Evolutionary conservation across 1,140 invertebrate species (phyloP).

Genomic region (Pogonus chalceus): DNA sequence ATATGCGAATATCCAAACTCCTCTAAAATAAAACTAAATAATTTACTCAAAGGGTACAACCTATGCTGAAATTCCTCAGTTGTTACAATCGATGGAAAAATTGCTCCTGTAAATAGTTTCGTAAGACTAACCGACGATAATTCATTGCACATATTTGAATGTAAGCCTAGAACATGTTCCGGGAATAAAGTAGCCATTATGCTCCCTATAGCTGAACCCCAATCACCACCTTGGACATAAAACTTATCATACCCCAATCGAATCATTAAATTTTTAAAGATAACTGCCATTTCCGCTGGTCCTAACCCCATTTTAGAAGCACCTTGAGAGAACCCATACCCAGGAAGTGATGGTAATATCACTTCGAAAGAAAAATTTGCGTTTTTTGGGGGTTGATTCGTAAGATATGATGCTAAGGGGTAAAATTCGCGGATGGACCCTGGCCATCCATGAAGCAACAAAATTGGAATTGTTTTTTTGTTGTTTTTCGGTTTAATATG

Average conservation of each 20-base stretch:
- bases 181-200: slow-evolving; percentile 58
- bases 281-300: slow-evolving; percentile 50
- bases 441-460: slow-evolving; percentile 85
- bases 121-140: slow-evolving; percentile 32
- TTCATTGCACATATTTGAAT: slow-evolving; percentile 54
- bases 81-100: slow-evolving; percentile 45
- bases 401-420: slow-evolving; percentile 65
- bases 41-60: slow-evolving; percentile 48
- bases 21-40: slow-evolving; percentile 41
- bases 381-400: slow-evolving; percentile 40
- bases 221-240: slow-evolving; percentile 80
- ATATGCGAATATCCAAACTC: slow-evolving; percentile 73
- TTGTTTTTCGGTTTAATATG: slow-evolving; percentile 49
- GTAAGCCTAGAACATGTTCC: slow-evolving; percentile 53
- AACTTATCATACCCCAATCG: slow-evolving; percentile 66
- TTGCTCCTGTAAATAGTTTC: slow-evolving; percentile 42
- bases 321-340: slow-evolving; percentile 68
- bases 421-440: slow-evolving; percentile 81
- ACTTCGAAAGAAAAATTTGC: slow-evolving; percentile 68
- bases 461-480: slow-evolving; percentile 45
- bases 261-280: slow-evolving; percentile 81
- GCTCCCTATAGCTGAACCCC: slow-evolving; percentile 54
- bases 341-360: slow-evolving; percentile 54
- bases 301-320: slow-evolving; percentile 52
- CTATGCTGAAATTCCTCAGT: slow-evolving; percentile 42